phyloP scores from a whole-genome alignment of 2,888 invertebrate species.

The Acleris emargana region DNA sequence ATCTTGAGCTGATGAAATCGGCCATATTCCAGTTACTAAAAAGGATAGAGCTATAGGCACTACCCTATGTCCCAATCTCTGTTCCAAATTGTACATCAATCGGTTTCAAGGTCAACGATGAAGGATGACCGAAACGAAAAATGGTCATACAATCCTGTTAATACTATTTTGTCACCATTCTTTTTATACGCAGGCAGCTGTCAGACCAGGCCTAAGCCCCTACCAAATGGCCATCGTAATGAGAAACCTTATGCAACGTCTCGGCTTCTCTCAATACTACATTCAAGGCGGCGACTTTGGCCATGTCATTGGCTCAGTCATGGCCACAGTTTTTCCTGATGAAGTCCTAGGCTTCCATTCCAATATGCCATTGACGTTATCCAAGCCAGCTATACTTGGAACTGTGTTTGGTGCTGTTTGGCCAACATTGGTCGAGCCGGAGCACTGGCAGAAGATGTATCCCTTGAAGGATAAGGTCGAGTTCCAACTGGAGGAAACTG shows the following conservation, averaged over 20 bases:
- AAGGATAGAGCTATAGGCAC: too few species aligned
- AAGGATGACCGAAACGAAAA: too few species aligned
- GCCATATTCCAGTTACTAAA: too few species aligned
- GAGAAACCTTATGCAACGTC: constrained; percentile 87
- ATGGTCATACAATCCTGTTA: too few species aligned
- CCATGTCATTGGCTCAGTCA: constrained; percentile 82
- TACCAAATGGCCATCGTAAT: constrained; percentile 85
- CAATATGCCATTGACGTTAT: constrained; percentile 83
- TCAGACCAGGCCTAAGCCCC: constrained; percentile 84
- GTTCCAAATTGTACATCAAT: too few species aligned
- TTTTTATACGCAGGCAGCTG: constrained; percentile 66
- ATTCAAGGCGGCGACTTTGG: constrained; percentile 92
- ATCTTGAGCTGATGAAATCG: too few species aligned
- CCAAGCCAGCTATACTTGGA: constrained; percentile 53
- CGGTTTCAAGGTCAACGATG: too few species aligned
- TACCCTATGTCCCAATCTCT: too few species aligned
- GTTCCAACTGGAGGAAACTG: constrained; percentile 76
- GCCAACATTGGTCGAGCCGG: constrained; percentile 76
- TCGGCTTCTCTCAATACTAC: constrained; percentile 86
- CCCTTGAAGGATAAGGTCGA: constrained; percentile 68
- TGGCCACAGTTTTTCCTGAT: constrained; percentile 86
- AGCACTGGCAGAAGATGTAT: constrained; percentile 76
- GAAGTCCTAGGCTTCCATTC: constrained; percentile 84
- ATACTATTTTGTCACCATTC: background rate
- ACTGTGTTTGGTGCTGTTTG: constrained; percentile 74